Evolutionary conservation across 2,888 invertebrate species (phyloP).

Genomic region (Hartigia nigra): DNA sequence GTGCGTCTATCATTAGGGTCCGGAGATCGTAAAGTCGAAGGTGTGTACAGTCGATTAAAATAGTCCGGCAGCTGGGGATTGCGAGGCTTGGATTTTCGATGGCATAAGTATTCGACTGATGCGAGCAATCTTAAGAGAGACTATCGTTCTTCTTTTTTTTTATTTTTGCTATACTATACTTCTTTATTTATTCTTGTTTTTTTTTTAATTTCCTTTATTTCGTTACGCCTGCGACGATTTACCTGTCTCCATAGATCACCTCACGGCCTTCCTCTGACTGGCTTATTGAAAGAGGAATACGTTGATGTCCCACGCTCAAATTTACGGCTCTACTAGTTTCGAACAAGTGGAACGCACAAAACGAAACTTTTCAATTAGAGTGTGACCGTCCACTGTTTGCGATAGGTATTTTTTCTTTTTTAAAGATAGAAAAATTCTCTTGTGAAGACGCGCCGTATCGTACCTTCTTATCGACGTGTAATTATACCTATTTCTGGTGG

Average conservation of each 20-base stretch:
- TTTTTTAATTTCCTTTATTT: not conserved
- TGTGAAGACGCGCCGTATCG: not conserved
- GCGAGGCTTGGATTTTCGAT: not conserved
- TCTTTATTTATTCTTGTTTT: not conserved
- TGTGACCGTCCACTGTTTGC: not conserved
- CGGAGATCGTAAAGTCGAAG: not conserved
- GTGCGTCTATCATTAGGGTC: not conserved
- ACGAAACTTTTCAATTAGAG: not conserved
- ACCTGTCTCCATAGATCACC: not conserved
- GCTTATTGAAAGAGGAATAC: not conserved
- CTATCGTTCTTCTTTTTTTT: not conserved
- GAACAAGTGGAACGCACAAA: not conserved
- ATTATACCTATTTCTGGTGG: not conserved
- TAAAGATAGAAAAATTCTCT: not conserved
- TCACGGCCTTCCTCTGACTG: not conserved
- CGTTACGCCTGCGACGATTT: not conserved
- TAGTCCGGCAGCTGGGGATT: not conserved
- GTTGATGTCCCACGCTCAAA: not conserved
- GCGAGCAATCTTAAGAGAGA: not conserved
- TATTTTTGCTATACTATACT: not conserved
- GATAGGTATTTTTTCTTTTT: not conserved
- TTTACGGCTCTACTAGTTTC: not conserved
- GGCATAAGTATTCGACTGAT: not conserved
- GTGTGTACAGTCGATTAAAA: not conserved
- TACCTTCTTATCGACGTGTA: not conserved